A percentile compares a stretch with the other conserved stretches of the same genome.
These are phyloP conservation scores for Gryllus longicercus DNA, from an alignment of 2,888 invertebrate species.

Conservation along the genomic window DNA sequence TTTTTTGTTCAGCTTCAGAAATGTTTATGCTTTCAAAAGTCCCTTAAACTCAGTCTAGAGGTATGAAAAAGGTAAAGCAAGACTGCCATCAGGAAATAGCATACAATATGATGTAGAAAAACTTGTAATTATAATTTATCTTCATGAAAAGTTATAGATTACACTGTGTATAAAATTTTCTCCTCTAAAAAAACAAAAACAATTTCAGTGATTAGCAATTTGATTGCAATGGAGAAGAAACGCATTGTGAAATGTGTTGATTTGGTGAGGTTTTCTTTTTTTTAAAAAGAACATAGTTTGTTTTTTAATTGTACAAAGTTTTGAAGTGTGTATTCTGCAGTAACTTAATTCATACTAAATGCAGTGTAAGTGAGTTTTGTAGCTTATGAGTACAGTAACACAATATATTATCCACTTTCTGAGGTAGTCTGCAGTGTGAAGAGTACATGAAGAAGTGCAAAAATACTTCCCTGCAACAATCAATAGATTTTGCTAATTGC, in stretches of 20 bases:
- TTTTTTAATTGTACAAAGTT: not conserved
- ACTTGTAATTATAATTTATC: no score
- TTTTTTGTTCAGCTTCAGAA: no score
- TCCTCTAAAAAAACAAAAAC: no score
- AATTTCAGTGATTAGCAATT: no score
- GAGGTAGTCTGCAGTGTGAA: not conserved
- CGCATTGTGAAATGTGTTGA: not conserved
- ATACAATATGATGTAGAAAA: no score
- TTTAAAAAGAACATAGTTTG: not conserved
- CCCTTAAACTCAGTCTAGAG: no score
- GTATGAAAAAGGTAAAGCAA: no score
- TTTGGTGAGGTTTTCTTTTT: not conserved
- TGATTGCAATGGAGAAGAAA: not conserved
- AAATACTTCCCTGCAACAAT: not conserved
- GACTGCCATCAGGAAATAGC: no score
- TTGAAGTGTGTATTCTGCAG: not conserved
- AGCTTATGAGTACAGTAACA: not conserved
- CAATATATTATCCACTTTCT: not conserved
- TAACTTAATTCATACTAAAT: not conserved
- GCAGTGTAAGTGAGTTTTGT: not conserved
- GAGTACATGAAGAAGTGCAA: not conserved
- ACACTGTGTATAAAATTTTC: no score
- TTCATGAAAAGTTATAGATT: no score
- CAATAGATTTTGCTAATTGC: conserved; percentile 11
- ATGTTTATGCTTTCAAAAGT: no score